Base-by-base conservation (phyloP, 2,113 vertebrate species). In the Oncorhynchus kisutch region DNA sequence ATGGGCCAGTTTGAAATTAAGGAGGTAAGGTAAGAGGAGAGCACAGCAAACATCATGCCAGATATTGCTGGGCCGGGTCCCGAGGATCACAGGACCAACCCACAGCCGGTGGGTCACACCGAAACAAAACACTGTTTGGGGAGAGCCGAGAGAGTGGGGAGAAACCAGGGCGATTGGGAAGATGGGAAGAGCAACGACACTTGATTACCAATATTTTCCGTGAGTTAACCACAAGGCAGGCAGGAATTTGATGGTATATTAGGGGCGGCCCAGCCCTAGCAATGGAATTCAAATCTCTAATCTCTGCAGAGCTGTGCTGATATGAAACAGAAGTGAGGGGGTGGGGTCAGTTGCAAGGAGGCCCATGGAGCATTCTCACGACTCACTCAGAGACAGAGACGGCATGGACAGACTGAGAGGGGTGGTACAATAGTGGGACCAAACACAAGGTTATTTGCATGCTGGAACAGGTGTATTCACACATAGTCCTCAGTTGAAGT, bases 171-270 rank as follows among this genome's bases (percentile, higher is more conserved):
- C 22, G 13, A 29, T 31, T 20, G 67, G 67, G 67, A 34, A 18
- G 18, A 68, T 67, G 67, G 51, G 70, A 67, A 59, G 67, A 77
- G 57, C 78, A 78, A 84, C 78, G 16, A 84, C 90, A 45, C 9
- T 45, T 45, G 8, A 31, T 84, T 75, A 91, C 80, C 83, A 86
- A 81, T 81, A 85, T 91, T 95, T 95, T 94, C 91, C 91, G 89
- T 87, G 83, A 86, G 83, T 80, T 85, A 68, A 90, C 62, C 60
- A 81, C 51, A 54, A 18, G 16, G 81, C 86, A 90, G 81, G 85
- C 88, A 88, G 83, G 81, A 88, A 90, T 85, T 79, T 87, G 80
- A 79, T 81, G 81, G 81, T 68, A 72, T 57, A 86, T 83, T 83
- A 91, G 90, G 88, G 67, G 74, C 69, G 14, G n/a, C 7, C 59